Conservation (phyloP, 1,140 invertebrate species). For the Polyergus mexicanus region DNA sequence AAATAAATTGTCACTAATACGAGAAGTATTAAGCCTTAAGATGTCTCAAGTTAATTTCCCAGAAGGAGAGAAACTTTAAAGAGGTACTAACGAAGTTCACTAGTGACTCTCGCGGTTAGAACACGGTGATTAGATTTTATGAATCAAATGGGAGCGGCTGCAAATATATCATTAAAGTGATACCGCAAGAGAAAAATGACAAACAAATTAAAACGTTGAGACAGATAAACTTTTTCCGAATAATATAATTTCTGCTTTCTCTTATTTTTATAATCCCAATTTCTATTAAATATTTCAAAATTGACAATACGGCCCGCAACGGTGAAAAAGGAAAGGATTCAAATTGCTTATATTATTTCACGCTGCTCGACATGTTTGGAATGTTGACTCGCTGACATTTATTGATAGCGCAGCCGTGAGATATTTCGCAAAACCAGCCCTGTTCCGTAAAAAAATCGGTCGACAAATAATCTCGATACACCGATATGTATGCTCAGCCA, state of each 20-base stretch:
- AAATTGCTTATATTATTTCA: neutral
- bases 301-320: neutral
- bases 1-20: slow-evolving; percentile 66
- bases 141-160: slow-evolving; percentile 6
- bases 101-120: slow-evolving; percentile 37
- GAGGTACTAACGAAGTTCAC: slow-evolving; percentile 66
- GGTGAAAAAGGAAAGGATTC: neutral
- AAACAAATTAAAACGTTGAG: slow-evolving; percentile 53
- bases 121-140: slow-evolving; percentile 63
- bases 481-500: slow-evolving; percentile 18
- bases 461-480: slow-evolving; percentile 32
- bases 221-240: neutral
- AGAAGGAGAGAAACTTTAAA: slow-evolving; percentile 57
- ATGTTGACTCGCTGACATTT: slow-evolving; percentile 28
- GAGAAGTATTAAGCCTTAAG: slow-evolving; percentile 58
- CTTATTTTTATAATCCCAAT: neutral
- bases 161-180: slow-evolving; percentile 5
- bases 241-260: too few species aligned
- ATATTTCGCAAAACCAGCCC: neutral
- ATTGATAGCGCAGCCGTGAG: slow-evolving; percentile 27
- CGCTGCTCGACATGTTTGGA: neutral
- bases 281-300: neutral
- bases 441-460: slow-evolving; percentile 30
- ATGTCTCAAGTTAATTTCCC: neutral
- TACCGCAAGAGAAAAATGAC: slow-evolving; percentile 23